phyloP scores from a whole-genome alignment of 2,113 vertebrate genomes.

The Microcebus griseorufus region DNA sequence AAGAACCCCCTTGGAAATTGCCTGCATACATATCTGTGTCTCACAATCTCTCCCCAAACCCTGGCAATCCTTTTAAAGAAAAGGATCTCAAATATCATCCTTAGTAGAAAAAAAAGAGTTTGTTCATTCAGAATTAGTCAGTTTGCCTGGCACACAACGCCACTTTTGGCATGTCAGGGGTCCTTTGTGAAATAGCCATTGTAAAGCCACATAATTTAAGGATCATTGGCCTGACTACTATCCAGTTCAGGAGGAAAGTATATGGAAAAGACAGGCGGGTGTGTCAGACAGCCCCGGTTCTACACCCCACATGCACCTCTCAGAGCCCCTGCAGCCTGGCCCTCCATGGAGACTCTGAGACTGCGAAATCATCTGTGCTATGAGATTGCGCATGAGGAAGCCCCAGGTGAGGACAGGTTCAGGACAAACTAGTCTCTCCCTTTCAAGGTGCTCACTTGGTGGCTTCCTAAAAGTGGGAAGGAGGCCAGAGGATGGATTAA shows the following conservation, averaged over 20 bases:
- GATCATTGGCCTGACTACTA: fast-evolving
- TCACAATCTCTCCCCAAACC: not conserved
- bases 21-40: not conserved
- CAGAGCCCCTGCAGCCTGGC: not conserved
- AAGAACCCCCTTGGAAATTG: not conserved
- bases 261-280: not conserved
- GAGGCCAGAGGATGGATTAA: slow-evolving; percentile 53
- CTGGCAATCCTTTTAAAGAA: not conserved
- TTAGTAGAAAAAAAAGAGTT: not conserved
- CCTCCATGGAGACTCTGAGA: fast-evolving
- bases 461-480: not conserved
- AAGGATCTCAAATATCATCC: not conserved
- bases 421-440: fast-evolving
- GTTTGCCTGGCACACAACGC: not conserved
- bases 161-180: too few species aligned
- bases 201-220: not conserved
- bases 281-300: not conserved
- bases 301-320: fast-evolving
- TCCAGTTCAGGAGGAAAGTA: not conserved
- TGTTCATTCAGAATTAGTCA: too few species aligned
- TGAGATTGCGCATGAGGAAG: fast-evolving
- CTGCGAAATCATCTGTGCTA: not conserved
- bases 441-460: not conserved
- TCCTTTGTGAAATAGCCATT: not conserved
- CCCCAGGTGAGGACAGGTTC: not conserved